Evolutionary conservation across 53 echinoderm and acorn worm species (phyloP).

Genomic region (Glandiceps talaboti): DNA sequence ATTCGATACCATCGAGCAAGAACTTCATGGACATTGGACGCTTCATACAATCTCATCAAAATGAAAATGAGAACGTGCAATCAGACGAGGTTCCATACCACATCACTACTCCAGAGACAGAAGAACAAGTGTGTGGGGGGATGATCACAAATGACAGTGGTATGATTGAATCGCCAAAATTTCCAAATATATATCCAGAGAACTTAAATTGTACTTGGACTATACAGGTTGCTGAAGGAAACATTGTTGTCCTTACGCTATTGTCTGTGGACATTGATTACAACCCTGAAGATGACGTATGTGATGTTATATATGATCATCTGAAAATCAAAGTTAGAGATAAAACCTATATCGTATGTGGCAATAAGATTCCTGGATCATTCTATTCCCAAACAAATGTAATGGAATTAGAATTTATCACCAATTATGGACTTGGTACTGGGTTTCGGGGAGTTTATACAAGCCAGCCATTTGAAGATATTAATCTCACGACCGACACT

Average conservation of each 20-base stretch:
- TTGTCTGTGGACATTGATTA: conserved; percentile 4
- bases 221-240: conserved; percentile 2
- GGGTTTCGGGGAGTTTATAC: conserved; percentile 5
- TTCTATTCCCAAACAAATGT: conserved; percentile 5
- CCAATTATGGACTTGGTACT: not conserved
- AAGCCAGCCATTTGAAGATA: not conserved
- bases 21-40: not conserved
- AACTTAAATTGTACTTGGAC: conserved; percentile 1
- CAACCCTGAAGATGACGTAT: not conserved
- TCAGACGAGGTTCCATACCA: no score
- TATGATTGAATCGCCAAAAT: conserved; percentile 8
- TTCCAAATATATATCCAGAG: conserved; percentile 5
- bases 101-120: not conserved
- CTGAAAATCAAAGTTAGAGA: not conserved
- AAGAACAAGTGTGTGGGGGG: not conserved
- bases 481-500: not conserved
- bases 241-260: conserved; percentile 1
- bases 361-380: not conserved
- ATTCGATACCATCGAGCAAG: not conserved
- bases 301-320: conserved; percentile 5
- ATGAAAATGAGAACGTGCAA: no score
- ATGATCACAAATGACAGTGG: conserved; percentile 2
- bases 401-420: conserved; percentile 8
- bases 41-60: not conserved
- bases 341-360: conserved; percentile 2